phyloP scores from a whole-genome alignment of 2,797 vertebrate genomes.

The Acridotheres tristis region DNA sequence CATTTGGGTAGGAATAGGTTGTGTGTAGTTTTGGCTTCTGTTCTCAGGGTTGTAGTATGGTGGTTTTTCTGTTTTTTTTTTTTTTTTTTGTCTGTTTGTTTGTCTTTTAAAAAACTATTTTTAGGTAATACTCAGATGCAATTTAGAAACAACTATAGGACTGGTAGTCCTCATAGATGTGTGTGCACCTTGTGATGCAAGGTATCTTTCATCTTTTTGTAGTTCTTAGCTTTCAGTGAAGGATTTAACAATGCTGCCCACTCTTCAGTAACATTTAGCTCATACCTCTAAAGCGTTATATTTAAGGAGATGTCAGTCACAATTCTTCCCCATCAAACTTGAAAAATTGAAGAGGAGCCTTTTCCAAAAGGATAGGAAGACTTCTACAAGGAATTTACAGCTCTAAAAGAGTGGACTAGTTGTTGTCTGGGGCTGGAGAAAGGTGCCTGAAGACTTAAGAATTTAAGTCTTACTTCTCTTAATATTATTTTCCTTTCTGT shows the following conservation, averaged over 20 bases:
- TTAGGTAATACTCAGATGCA: neutral
- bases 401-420: neutral
- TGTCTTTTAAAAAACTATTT: neutral
- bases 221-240: neutral
- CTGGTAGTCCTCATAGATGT: neutral
- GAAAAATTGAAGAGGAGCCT: neutral
- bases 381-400: neutral
- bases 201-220: neutral
- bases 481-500: neutral
- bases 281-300: neutral
- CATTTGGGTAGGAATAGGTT: fast-evolving
- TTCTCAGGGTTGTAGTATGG: neutral
- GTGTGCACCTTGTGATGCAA: neutral
- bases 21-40: neutral
- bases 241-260: neutral
- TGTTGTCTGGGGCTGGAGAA: neutral
- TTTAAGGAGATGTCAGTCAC: neutral
- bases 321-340: neutral
- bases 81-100: too few relatives aligned
- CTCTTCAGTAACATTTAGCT: neutral
- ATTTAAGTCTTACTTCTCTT: neutral
- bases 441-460: neutral
- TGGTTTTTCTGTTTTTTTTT: too few relatives aligned
- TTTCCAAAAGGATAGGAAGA: neutral
- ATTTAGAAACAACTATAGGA: neutral